Conservation (phyloP, 2,797 vertebrate species). For the Erpetoichthys calabaricus region DNA sequence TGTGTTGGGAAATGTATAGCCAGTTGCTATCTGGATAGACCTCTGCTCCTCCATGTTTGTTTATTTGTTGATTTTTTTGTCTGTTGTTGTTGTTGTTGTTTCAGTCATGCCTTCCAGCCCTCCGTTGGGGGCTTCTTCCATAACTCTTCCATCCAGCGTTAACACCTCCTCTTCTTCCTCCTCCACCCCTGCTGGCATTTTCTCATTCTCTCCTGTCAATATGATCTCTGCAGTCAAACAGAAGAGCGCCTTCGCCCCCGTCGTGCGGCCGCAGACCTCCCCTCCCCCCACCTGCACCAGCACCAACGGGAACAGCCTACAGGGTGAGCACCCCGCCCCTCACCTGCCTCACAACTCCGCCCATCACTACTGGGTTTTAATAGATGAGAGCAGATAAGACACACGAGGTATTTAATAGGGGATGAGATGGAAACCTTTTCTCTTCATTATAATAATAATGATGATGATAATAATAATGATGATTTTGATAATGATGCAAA, state of each 20-base stretch:
- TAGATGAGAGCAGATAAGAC: slow-evolving; percentile 11
- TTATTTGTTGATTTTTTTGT: slow-evolving; percentile 18
- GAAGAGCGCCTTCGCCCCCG: slow-evolving; percentile 72
- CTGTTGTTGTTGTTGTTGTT: slow-evolving; percentile 2
- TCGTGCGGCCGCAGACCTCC: slow-evolving; percentile 79
- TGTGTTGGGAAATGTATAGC: not conserved
- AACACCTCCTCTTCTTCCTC: slow-evolving; percentile 33
- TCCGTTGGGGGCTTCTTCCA: slow-evolving; percentile 45
- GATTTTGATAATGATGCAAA: not conserved
- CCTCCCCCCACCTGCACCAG: slow-evolving; percentile 82
- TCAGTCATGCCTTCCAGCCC: slow-evolving; percentile 57
- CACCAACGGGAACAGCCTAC: slow-evolving; percentile 74
- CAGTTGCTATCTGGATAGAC: slow-evolving; percentile 16
- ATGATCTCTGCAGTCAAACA: slow-evolving; percentile 85
- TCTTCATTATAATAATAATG: not conserved
- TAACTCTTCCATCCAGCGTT: slow-evolving; percentile 36
- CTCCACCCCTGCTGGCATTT: slow-evolving; percentile 48
- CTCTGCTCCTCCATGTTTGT: slow-evolving; percentile 14
- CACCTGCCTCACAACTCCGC: slow-evolving; percentile 33
- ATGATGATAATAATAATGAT: not conserved
- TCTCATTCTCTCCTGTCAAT: slow-evolving; percentile 86
- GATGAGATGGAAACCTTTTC: not conserved
- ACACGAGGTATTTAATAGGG: slow-evolving; percentile 1
- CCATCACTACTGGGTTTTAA: slow-evolving; percentile 17
- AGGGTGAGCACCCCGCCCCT: slow-evolving; percentile 63